phyloP scores from a whole-genome alignment of 2,797 vertebrate species.

The Lates japonicus region DNA sequence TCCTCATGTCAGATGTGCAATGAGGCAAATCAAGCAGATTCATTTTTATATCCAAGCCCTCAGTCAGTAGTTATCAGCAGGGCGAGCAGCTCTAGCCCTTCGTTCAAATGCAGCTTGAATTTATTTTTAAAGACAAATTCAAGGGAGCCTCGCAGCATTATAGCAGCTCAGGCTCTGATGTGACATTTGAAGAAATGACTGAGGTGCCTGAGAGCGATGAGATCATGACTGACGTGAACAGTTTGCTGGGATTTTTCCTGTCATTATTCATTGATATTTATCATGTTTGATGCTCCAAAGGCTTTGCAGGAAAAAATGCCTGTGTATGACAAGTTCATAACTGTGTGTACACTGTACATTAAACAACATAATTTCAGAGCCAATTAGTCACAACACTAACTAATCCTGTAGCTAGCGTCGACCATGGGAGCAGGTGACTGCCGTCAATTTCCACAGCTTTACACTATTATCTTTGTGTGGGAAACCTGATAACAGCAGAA shows the following conservation, averaged over 20 bases:
- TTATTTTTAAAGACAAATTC: constrained; percentile 55
- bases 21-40: constrained; percentile 41
- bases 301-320: constrained; percentile 9
- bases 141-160: constrained; percentile 10
- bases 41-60: constrained; percentile 37
- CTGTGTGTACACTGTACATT: constrained; percentile 7
- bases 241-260: constrained; percentile 28
- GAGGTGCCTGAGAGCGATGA: constrained; percentile 40
- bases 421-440: constrained; percentile 22
- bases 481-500: constrained; percentile 35
- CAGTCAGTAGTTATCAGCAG: constrained; percentile 48
- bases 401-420: constrained; percentile 22
- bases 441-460: not conserved
- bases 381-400: constrained; percentile 49
- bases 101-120: constrained; percentile 48
- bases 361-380: constrained; percentile 25
- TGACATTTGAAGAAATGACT: constrained; percentile 64
- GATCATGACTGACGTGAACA: constrained; percentile 41
- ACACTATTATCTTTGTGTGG: constrained; percentile 33
- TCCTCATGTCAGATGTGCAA: constrained; percentile 40
- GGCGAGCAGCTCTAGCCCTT: constrained; percentile 47
- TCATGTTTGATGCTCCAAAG: constrained; percentile 3
- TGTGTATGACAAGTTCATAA: constrained; percentile 4
- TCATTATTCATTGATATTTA: constrained; percentile 37
- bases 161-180: constrained; percentile 36